These are phyloP conservation scores for Calliopum simillimum DNA, from an alignment of 2,888 invertebrate species.

Conservation along the genomic window DNA sequence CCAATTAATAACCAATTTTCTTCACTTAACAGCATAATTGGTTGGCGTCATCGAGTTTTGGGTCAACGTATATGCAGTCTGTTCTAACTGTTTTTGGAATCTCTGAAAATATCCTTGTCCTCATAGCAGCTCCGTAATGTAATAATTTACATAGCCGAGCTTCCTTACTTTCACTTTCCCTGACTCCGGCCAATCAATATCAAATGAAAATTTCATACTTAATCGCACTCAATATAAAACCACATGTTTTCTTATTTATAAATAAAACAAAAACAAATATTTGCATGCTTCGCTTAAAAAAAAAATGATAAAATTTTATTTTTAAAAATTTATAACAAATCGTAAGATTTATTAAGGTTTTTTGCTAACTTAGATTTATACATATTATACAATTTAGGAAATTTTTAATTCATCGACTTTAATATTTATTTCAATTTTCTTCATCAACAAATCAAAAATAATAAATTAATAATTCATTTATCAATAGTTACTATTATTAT, in stretches of 20 bases:
- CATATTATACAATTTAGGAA: slow-evolving; percentile 5
- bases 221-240: slow-evolving; percentile 8
- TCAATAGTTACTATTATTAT: slow-evolving; percentile 18
- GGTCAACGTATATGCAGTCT: too few relatives aligned
- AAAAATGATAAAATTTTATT: slow-evolving; percentile 35
- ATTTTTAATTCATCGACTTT: slow-evolving; percentile 10
- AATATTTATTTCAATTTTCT: neutral
- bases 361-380: slow-evolving; percentile 8
- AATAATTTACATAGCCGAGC: too few relatives aligned
- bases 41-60: too few relatives aligned
- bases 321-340: slow-evolving; percentile 9
- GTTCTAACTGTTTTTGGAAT: too few relatives aligned
- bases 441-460: neutral
- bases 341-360: slow-evolving; percentile 8
- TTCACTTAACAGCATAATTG: too few relatives aligned
- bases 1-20: too few relatives aligned
- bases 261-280: too few relatives aligned
- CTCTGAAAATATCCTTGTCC: too few relatives aligned
- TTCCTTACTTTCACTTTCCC: too few relatives aligned
- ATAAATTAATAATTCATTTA: neutral
- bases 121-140: too few relatives aligned
- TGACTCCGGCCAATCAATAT: neutral
- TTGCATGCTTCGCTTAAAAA: slow-evolving; percentile 48
- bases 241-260: slow-evolving; percentile 18
- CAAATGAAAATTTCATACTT: neutral